Evolutionary conservation across 2,888 invertebrate genomes (phyloP).

Genomic region (Blastobasis lacticolella): DNA sequence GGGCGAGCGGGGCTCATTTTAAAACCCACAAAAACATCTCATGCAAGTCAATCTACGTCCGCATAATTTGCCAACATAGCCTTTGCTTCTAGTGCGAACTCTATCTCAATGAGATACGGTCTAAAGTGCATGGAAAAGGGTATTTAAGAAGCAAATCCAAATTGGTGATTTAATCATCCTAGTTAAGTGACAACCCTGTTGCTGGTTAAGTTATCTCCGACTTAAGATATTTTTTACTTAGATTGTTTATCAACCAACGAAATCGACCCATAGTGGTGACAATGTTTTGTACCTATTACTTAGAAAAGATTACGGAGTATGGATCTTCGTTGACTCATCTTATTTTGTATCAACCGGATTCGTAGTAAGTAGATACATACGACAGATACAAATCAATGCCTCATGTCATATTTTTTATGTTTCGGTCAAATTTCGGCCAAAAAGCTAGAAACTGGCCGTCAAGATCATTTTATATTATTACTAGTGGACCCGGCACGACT

Average conservation of each 20-base stretch:
- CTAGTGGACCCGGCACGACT: no score
- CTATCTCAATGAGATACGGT: slow-evolving; percentile 16
- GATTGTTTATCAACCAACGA: slow-evolving; percentile 10
- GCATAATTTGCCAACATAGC: no score
- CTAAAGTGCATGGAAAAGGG: slow-evolving; percentile 1
- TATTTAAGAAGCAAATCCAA: slow-evolving; percentile 1
- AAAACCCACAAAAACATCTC: slow-evolving; percentile 31
- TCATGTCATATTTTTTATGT: no score
- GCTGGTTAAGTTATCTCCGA: slow-evolving; percentile 19
- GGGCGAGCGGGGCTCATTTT: slow-evolving; percentile 26
- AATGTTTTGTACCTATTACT: no score
- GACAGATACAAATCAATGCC: no score
- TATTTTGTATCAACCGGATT: background rate
- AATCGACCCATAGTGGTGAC: slow-evolving; percentile 13
- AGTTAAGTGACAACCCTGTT: slow-evolving; percentile 20
- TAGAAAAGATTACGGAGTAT: no score
- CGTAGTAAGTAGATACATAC: background rate
- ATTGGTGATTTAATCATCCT: slow-evolving; percentile 9
- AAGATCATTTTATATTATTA: no score
- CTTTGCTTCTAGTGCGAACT: background rate
- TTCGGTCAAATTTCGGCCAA: no score
- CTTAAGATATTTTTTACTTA: slow-evolving; percentile 21
- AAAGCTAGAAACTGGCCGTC: no score
- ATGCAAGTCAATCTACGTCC: slow-evolving; percentile 40
- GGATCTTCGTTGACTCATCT: no score